Conservation (phyloP, 1,140 invertebrate genomes). For the Hestina assimilis region DNA sequence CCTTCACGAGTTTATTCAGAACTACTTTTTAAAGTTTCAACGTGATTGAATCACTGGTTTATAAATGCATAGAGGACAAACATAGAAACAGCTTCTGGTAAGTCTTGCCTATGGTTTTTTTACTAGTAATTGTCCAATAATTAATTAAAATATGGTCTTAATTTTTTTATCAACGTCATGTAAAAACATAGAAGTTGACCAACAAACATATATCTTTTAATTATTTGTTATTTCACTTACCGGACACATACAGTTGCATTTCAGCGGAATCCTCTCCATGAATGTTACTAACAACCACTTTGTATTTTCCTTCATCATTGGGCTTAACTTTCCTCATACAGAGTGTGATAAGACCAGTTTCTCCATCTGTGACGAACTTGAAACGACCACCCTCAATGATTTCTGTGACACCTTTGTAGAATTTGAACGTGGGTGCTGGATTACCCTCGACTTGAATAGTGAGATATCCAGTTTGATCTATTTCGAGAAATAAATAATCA, state of each 20-base stretch:
- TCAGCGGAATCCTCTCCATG: conserved; percentile 97
- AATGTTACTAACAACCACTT: conserved; percentile 93
- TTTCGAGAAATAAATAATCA: conserved; percentile 7
- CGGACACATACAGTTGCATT: conserved; percentile 97
- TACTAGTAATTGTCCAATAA: no score
- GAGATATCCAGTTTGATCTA: conserved; percentile 93
- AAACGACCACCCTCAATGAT: conserved; percentile 95
- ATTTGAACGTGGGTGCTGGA: conserved; percentile 96
- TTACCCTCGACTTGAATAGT: conserved; percentile 94
- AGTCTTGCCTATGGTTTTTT: no score
- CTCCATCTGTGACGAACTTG: conserved; percentile 93
- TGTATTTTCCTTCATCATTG: conserved; percentile 98
- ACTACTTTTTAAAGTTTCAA: no score
- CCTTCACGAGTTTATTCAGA: no score
- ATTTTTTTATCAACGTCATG: not conserved
- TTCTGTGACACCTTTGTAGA: conserved; percentile 95
- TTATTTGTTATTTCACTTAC: conserved; percentile 76
- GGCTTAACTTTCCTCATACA: conserved; percentile 97
- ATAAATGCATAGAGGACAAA: no score
- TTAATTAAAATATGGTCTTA: not conserved
- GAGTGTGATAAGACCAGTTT: conserved; percentile 92
- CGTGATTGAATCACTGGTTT: no score
- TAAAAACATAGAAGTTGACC: no score
- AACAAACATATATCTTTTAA: no score
- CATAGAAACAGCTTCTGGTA: no score